Percentiles rank a stretch among this genome's conserved stretches.
phyloP scores from a whole-genome alignment of 1,140 invertebrate genomes.

The Hermatobates lingyangjiaoensis region DNA sequence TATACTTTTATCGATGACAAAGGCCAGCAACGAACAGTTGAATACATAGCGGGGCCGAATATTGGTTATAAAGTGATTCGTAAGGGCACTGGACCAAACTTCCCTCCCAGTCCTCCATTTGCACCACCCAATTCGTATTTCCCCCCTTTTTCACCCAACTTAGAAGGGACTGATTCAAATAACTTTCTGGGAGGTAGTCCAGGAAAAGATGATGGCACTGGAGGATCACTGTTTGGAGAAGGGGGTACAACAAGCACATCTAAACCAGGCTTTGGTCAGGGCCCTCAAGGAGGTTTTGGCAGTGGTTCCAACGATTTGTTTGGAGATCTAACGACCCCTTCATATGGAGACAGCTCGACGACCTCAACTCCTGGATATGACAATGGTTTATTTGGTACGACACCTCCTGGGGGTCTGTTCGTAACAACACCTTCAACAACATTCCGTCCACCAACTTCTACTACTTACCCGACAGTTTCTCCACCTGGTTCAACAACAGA shows the following conservation, averaged over 20 bases:
- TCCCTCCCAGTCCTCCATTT: constrained; percentile 19
- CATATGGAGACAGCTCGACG: background rate
- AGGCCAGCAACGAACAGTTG: constrained; percentile 44
- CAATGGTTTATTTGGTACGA: background rate
- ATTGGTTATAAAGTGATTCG: constrained; percentile 51
- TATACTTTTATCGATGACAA: constrained; percentile 56
- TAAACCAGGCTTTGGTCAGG: no score
- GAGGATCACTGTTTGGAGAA: background rate
- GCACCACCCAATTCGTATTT: constrained; percentile 9
- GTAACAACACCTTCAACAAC: background rate
- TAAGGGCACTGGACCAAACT: constrained; percentile 32
- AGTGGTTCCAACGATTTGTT: background rate
- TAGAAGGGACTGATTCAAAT: constrained; percentile 1
- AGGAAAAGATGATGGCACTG: background rate
- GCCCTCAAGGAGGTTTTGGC: constrained; percentile 1
- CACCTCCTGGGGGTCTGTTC: background rate
- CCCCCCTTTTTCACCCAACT: constrained; percentile 6
- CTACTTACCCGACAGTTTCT: background rate
- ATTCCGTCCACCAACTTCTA: background rate
- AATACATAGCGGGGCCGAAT: constrained; percentile 51
- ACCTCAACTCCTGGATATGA: background rate
- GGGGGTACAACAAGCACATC: background rate
- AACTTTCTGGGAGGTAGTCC: background rate
- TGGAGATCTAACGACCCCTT: background rate
- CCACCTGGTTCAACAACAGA: constrained; percentile 3